Evolutionary conservation across 1,140 invertebrate species (phyloP).

Genomic region (Bombus ignitus): DNA sequence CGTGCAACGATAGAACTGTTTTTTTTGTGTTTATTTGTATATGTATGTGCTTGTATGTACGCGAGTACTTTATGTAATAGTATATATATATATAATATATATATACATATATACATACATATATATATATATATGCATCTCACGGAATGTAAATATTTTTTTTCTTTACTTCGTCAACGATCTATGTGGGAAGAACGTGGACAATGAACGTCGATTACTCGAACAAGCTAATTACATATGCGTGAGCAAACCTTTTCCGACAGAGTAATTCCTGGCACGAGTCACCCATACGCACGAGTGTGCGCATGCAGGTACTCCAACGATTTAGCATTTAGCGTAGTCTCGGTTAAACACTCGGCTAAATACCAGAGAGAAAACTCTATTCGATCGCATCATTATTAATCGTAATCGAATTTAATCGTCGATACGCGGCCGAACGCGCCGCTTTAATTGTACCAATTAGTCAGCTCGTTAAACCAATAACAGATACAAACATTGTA

Average conservation of each 20-base stretch:
- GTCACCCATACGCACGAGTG: background rate
- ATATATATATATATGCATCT: background rate
- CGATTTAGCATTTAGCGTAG: background rate
- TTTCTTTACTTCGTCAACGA: background rate
- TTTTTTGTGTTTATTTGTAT: background rate
- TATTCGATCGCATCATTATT: conserved; percentile 15
- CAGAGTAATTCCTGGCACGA: conserved; percentile 27
- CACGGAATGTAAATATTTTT: conserved; percentile 39
- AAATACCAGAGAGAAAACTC: background rate
- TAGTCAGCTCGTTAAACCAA: conserved; percentile 9
- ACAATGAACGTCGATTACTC: conserved; percentile 50
- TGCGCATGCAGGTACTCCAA: background rate
- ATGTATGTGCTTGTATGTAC: background rate
- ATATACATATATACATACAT: background rate
- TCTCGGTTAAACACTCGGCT: background rate
- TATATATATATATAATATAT: background rate
- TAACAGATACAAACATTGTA: conserved; percentile 17
- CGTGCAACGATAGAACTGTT: background rate
- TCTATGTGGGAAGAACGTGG: conserved; percentile 24
- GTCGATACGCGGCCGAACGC: background rate
- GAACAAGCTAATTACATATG: conserved; percentile 49
- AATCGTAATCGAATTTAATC: conserved; percentile 24
- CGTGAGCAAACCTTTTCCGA: conserved; percentile 22
- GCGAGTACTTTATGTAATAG: background rate
- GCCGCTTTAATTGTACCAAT: conserved; percentile 19